Evolutionary conservation across 2,797 vertebrate species (phyloP).

Genomic region (Perodicticus potto): DNA sequence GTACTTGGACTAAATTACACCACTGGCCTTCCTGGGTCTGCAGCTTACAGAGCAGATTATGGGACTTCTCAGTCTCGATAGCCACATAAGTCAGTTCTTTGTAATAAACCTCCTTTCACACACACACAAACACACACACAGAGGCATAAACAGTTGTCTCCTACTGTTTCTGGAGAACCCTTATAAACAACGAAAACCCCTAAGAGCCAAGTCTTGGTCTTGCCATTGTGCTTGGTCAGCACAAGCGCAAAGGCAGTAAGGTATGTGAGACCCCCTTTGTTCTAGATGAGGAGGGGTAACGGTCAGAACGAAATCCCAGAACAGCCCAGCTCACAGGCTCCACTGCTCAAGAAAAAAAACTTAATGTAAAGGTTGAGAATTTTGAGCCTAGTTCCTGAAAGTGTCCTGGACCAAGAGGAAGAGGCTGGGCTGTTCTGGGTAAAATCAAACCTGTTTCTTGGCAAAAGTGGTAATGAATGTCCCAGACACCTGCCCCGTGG

Average conservation of each 20-base stretch:
- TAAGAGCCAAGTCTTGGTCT: not conserved
- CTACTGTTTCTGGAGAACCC: not conserved
- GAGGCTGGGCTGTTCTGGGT: not conserved
- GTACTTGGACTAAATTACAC: not conserved
- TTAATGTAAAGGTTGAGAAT: not conserved
- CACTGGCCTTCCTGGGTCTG: not conserved
- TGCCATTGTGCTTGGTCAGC: not conserved
- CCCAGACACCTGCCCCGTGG: constrained; percentile 19
- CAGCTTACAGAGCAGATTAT: not conserved
- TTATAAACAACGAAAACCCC: not conserved
- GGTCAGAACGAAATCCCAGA: not conserved
- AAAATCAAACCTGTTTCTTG: constrained; percentile 37
- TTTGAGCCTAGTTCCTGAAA: not conserved
- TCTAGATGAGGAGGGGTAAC: not conserved
- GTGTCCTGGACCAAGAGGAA: not conserved
- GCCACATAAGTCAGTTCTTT: not conserved
- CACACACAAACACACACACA: not conserved
- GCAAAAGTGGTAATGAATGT: not conserved
- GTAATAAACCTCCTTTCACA: not conserved
- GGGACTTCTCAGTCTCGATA: not conserved
- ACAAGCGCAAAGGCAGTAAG: not conserved
- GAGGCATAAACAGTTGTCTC: not conserved
- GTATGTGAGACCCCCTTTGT: not conserved
- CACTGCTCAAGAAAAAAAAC: not conserved
- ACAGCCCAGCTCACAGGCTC: not conserved